phyloP scores from a whole-genome alignment of 2,888 invertebrate genomes.

The Machimus rusticus region DNA sequence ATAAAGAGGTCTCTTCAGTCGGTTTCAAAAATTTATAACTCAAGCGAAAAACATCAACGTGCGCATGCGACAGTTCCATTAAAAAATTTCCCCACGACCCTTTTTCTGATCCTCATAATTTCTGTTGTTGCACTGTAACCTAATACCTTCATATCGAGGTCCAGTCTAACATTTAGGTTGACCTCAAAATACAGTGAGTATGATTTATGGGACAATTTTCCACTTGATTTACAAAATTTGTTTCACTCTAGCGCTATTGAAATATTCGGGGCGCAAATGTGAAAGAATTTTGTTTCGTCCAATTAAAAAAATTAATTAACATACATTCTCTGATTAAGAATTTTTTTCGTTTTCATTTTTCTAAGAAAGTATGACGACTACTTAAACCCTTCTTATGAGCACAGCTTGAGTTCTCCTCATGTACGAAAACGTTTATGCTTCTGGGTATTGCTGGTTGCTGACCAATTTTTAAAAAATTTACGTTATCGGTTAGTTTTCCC shows the following conservation, averaged over 20 bases:
- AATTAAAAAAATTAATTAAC: slow-evolving; percentile 19
- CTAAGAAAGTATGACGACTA: background rate
- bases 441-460: background rate
- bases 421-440: background rate
- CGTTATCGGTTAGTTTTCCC: background rate
- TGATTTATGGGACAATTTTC: slow-evolving; percentile 36
- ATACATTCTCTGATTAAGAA: background rate
- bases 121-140: background rate
- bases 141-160: background rate
- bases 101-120: slow-evolving; percentile 13
- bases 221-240: slow-evolving; percentile 14
- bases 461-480: background rate
- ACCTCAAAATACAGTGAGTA: slow-evolving; percentile 3
- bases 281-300: background rate
- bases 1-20: slow-evolving; percentile 21
- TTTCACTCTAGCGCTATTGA: background rate
- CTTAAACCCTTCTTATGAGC: background rate
- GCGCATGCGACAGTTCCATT: background rate
- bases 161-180: background rate
- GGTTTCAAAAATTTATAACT: slow-evolving; percentile 1
- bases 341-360: background rate
- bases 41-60: background rate
- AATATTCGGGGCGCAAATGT: background rate
- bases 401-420: background rate
- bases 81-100: background rate